Evolutionary conservation across 2,797 vertebrate genomes (phyloP).

Genomic region (Enteromius fasciolatus): DNA sequence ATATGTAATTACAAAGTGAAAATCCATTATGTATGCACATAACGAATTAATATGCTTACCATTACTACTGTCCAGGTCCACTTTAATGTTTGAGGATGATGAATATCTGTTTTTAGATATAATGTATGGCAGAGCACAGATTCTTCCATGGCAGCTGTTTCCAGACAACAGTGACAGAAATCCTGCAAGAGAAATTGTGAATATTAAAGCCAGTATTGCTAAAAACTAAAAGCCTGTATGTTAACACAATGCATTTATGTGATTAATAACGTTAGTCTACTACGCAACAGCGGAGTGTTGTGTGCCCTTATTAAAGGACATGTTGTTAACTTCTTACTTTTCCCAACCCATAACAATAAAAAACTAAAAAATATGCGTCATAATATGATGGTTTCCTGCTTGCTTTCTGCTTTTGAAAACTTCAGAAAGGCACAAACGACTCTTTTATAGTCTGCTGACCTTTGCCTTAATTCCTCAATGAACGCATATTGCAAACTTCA

Average conservation of each 20-base stretch:
- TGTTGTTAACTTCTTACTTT: background rate
- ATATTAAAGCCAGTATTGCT: background rate
- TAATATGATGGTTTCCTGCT: background rate
- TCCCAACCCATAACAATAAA: background rate
- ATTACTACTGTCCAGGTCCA: slow-evolving; percentile 75
- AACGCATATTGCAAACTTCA: background rate
- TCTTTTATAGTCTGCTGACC: slow-evolving; percentile 6
- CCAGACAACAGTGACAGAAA: slow-evolving; percentile 62
- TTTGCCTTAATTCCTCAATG: slow-evolving; percentile 7
- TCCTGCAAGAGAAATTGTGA: slow-evolving; percentile 54
- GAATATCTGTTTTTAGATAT: slow-evolving; percentile 65
- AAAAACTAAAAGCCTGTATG: background rate
- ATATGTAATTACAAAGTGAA: background rate
- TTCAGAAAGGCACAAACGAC: too few relatives aligned
- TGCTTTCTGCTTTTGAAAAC: background rate
- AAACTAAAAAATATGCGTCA: background rate
- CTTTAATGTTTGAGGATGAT: slow-evolving; percentile 69
- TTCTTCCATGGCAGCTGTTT: slow-evolving; percentile 63
- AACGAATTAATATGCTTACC: slow-evolving; percentile 60
- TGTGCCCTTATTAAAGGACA: background rate
- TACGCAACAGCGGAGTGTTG: background rate
- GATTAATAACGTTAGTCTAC: background rate
- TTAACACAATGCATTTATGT: background rate
- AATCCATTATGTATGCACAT: background rate
- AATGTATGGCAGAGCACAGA: slow-evolving; percentile 50